Percentiles rank a stretch among this genome's conserved stretches.
Evolutionary conservation across 2,888 invertebrate genomes (phyloP).

Genomic region (Rhopalosiphum nymphaeae): DNA sequence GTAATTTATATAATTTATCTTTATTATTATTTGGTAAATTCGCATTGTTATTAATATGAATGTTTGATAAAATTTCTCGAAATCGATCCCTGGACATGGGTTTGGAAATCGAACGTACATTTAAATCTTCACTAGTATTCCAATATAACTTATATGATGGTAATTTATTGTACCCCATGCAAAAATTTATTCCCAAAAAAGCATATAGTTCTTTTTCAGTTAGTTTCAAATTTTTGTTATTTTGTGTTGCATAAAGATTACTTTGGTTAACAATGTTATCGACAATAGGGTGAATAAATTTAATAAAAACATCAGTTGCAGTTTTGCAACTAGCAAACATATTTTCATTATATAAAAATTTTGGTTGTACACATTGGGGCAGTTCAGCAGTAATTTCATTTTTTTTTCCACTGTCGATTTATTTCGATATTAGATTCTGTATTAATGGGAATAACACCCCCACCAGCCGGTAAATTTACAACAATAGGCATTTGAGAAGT

Average conservation of each 20-base stretch:
- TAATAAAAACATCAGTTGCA: constrained; percentile 31
- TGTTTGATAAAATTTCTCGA: constrained; percentile 61
- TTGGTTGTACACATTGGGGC: background rate
- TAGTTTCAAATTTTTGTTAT: constrained; percentile 58
- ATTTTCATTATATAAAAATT: constrained; percentile 36
- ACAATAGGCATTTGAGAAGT: constrained; percentile 34
- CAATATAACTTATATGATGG: constrained; percentile 38
- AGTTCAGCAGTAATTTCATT: constrained; percentile 28
- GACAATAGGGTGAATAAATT: constrained; percentile 25
- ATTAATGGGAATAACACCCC: background rate
- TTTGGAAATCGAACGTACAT: constrained; percentile 60
- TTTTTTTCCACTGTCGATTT: constrained; percentile 37
- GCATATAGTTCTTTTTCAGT: constrained; percentile 54
- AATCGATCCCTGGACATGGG: constrained; percentile 66
- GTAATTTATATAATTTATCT: constrained; percentile 56
- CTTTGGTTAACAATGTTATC: constrained; percentile 41
- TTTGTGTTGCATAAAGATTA: constrained; percentile 64
- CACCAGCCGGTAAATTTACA: background rate
- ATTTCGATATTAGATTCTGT: constrained; percentile 25
- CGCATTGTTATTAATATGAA: constrained; percentile 66
- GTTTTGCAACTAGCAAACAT: constrained; percentile 32
- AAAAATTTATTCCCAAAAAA: constrained; percentile 64
- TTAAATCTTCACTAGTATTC: constrained; percentile 55
- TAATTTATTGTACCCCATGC: constrained; percentile 31
- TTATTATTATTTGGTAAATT: constrained; percentile 41